These are phyloP conservation scores for Colossoma macropomum DNA, from an alignment of 2,113 vertebrate genomes.

Conservation along the genomic window DNA sequence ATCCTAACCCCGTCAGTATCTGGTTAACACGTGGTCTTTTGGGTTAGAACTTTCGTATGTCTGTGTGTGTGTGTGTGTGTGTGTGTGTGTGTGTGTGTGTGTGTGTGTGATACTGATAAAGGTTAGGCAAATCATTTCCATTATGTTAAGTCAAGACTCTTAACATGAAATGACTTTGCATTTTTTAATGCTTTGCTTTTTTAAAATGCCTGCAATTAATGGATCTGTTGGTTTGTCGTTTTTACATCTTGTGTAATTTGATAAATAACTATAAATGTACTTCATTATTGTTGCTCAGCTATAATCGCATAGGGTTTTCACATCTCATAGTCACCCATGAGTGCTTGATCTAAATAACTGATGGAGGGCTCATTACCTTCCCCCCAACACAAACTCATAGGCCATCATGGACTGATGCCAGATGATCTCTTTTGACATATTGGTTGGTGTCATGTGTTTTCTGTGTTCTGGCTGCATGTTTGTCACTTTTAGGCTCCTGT, in stretches of 20 bases:
- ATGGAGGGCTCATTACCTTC: neutral
- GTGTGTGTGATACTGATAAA: conserved; percentile 34
- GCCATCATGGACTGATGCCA: conserved; percentile 32
- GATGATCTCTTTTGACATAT: conserved; percentile 45
- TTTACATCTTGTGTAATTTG: conserved; percentile 27
- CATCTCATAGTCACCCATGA: conserved; percentile 32
- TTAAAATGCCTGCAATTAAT: conserved; percentile 52
- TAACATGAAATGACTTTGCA: conserved; percentile 47
- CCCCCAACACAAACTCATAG: neutral
- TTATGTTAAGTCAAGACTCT: conserved; percentile 48
- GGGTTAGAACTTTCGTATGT: conserved; percentile 39
- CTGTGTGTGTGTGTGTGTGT: conserved; percentile 24
- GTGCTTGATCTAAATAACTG: conserved; percentile 34
- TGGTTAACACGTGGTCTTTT: conserved; percentile 49
- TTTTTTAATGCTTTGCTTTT: conserved; percentile 39
- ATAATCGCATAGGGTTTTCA: conserved; percentile 21
- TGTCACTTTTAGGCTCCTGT: conserved; percentile 52
- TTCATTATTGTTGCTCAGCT: conserved; percentile 41
- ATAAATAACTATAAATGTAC: conserved; percentile 23
- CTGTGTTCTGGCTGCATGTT: conserved; percentile 50
- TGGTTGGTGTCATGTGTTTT: conserved; percentile 51
- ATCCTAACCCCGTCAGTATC: conserved; percentile 48
- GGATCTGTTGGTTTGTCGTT: conserved; percentile 45
- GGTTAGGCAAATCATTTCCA: conserved; percentile 55
- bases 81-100: conserved; percentile 19